phyloP scores from a whole-genome alignment of 2,113 vertebrate genomes.

The Takifugu bimaculatus region DNA sequence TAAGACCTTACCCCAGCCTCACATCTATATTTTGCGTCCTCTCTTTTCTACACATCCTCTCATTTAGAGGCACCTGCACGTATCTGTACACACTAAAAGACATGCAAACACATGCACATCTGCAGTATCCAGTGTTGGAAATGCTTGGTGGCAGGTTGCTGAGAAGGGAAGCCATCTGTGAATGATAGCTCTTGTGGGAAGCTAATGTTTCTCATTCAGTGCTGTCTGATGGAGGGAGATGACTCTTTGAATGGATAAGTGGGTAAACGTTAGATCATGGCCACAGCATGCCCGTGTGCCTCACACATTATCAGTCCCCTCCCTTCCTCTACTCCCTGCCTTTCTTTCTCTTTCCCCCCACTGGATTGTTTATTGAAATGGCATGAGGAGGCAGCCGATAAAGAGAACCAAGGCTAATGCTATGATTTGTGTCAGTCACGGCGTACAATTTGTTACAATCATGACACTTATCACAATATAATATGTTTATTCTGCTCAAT shows the following conservation, averaged over 20 bases:
- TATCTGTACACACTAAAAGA: conserved; percentile 12
- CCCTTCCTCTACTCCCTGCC: conserved; percentile 20
- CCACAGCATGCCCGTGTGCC: conserved; percentile 51
- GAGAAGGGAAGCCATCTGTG: conserved; percentile 63
- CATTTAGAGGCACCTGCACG: conserved; percentile 12
- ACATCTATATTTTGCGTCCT: conserved; percentile 12
- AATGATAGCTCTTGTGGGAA: conserved; percentile 69
- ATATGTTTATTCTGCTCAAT: conserved; percentile 79
- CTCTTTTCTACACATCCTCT: conserved; percentile 3
- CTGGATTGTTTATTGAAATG: conserved; percentile 73
- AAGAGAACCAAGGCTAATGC: conserved; percentile 72
- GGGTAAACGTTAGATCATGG: conserved; percentile 65
- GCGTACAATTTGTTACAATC: conserved; percentile 74
- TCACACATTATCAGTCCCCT: conserved; percentile 55
- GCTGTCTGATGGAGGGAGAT: conserved; percentile 70
- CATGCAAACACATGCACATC: conserved; percentile 23
- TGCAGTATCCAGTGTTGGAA: conserved; percentile 37
- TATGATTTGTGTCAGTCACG: conserved; percentile 76
- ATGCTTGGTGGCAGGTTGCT: conserved; percentile 51
- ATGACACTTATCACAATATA: conserved; percentile 74
- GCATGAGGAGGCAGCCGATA: conserved; percentile 67
- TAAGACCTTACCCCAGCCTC: conserved; percentile 23
- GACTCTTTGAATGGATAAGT: conserved; percentile 76
- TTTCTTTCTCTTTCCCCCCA: conserved; percentile 35
- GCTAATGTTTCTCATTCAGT: conserved; percentile 69